Evolutionary conservation across 1,140 invertebrate species (phyloP).

Genomic region (Drosophila sulfurigaster): DNA sequence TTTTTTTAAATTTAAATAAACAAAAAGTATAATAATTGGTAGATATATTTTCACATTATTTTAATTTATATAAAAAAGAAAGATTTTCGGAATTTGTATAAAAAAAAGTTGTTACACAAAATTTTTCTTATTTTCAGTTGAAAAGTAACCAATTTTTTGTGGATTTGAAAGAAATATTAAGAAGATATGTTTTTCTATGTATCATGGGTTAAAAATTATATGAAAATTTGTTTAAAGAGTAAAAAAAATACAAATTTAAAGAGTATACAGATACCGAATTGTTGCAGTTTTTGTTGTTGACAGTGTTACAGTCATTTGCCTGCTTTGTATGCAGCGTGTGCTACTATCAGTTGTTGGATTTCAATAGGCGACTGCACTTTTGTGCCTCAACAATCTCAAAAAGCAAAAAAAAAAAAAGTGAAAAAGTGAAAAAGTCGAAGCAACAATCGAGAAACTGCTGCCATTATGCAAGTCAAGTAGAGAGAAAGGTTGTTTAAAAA

Average conservation of each 20-base stretch:
- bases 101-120: too few species aligned
- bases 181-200: too few species aligned
- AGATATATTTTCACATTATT: too few species aligned
- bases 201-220: too few species aligned
- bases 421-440: constrained; percentile 5
- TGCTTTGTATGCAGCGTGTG: constrained; percentile 70
- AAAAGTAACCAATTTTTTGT: too few species aligned
- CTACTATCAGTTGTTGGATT: constrained; percentile 73
- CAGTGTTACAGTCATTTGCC: constrained; percentile 24
- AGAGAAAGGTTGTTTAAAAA: constrained; percentile 15
- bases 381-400: constrained; percentile 63
- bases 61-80: too few species aligned
- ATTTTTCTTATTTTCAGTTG: too few species aligned
- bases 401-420: constrained; percentile 25
- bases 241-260: background rate
- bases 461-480: constrained; percentile 22
- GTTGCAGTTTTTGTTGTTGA: constrained; percentile 25
- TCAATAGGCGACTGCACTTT: constrained; percentile 69
- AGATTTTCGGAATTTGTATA: too few species aligned
- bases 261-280: constrained; percentile 20
- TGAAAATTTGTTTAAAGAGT: too few species aligned
- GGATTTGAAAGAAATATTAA: too few species aligned
- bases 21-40: too few species aligned
- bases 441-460: constrained; percentile 37
- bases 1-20: too few species aligned